Evolutionary conservation across 2,797 vertebrate genomes (phyloP).

Genomic region (Parauchenoglanis ngamensis): DNA sequence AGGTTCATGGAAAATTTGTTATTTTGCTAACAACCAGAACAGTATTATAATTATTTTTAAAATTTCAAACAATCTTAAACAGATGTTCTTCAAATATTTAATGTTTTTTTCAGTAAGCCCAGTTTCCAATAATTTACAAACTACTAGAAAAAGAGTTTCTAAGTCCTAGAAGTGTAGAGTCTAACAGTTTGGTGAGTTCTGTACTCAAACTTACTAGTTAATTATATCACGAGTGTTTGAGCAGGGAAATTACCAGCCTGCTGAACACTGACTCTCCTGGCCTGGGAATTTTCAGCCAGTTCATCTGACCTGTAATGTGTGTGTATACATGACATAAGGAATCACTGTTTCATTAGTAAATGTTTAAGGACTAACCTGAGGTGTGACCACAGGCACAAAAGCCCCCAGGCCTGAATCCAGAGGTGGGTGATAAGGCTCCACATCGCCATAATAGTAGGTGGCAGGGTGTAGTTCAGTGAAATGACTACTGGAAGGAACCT

Average conservation of each 20-base stretch:
- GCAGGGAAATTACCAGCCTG: constrained; percentile 8
- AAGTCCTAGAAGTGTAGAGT: not conserved
- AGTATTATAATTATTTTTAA: not conserved
- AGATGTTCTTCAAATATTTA: not conserved
- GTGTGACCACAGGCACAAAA: constrained; percentile 69
- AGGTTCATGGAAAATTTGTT: not conserved
- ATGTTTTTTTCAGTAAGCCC: not conserved
- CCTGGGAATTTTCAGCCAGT: not conserved
- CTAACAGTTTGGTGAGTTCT: not conserved
- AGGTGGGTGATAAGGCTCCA: constrained; percentile 82
- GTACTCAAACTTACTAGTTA: not conserved
- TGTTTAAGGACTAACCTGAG: constrained; percentile 66
- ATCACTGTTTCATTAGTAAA: not conserved
- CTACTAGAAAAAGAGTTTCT: not conserved
- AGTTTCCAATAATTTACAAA: not conserved
- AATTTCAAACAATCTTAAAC: not conserved
- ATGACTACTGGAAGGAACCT: constrained; percentile 83
- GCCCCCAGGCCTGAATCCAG: constrained; percentile 79
- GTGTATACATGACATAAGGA: not conserved
- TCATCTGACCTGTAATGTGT: not conserved
- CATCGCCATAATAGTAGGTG: constrained; percentile 83
- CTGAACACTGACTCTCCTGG: not conserved
- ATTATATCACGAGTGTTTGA: not conserved
- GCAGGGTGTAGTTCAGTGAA: constrained; percentile 86
- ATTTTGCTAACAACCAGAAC: not conserved